Base-by-base conservation (phyloP, 1,140 invertebrate genomes). In the Plectus sambesii region DNA sequence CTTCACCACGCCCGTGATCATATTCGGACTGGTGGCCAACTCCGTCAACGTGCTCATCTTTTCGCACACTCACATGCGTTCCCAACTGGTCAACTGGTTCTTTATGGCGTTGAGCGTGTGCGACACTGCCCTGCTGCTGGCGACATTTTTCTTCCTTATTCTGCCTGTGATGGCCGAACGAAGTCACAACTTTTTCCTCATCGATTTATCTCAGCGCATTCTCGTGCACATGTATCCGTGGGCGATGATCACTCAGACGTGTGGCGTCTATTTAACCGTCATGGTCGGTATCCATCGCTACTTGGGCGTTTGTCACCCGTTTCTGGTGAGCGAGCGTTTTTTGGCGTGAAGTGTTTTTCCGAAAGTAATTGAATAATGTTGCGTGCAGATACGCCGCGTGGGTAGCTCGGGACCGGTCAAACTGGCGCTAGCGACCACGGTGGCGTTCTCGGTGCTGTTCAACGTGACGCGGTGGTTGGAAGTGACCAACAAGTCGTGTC, bases 201-300 rank as follows among this genome's bases (percentile, higher is more conserved):
- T n/a, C n/a, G n/a, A n/a, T n/a, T n/a, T n/a, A n/a, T n/a, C n/a
- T n/a, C n/a, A n/a, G n/a, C n/a, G n/a, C n/a, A n/a, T n/a, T n/a
- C n/a, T n/a, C n/a, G n/a, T n/a, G n/a, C n/a, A n/a, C n/a, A n/a
- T n/a, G n/a, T n/a, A n/a, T n/a, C n/a, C n/a, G n/a, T n/a, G n/a
- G n/a, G n/a, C n/a, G n/a, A n/a, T n/a, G n/a, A n/a, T n/a, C n/a
- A n/a, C n/a, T n/a, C n/a, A n/a, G n/a, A n/a, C n/a, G n/a, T n/a
- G n/a, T n/a, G n/a, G n/a, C 17, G 53, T 55, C 15, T 56, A 56
- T 41, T 39, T 55, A 22, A 55, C 53, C 2, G 49, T 56, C 17
- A 33, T 55, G 23, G 53, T 55, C 9, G 55, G 52, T 12, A 53
- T 55, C 4, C 53, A 55, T 40, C 53, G 53, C 17, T 55, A 55